Base-by-base conservation (phyloP, 1,140 invertebrate species). In the Bombus vancouverensis region DNA sequence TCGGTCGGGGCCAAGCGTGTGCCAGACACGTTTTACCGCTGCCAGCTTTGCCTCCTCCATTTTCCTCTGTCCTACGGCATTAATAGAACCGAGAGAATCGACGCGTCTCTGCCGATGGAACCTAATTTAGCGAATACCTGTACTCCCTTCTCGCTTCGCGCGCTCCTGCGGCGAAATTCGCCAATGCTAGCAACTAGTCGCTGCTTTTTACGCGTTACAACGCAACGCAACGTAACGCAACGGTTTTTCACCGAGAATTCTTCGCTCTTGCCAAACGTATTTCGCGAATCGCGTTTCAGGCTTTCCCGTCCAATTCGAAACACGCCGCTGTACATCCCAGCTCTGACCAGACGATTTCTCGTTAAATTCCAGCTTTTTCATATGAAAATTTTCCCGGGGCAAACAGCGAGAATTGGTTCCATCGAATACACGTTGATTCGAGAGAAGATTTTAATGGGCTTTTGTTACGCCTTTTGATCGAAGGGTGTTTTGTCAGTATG, bases 1-100 rank as follows among this genome's bases (percentile, higher is more conserved):
- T 15, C 62, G 57, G 57, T 25, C 73, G 85, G 44, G 65, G 81
- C 68, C 62, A 71, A 80, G 84, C 66, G 32, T 39, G 62, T 47
- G 47, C 75, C 42, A 62, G 47, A 44, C 62, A 37, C 68, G 62
- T 83, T 89, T 90, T 66, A 82, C 79, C 74, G 62, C 44, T 53
- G 32, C 22, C 68, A 72, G 42, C 78, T 81, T 80, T 79, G 79
- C 66, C 65, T 66, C 57, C 65, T 74, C 70, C 65, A 66, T 90
- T 87, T 89, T 59, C 47, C 71, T 18, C 62, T 77, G 83, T 53
- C 79, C 70, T 78, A 65, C 34, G 71, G 85, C 82, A 80, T 90
- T 87, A 87, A 89, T 89, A 85, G 89, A 89, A 90, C 74, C 85
- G 78, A 59, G 57, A 87, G 88, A 82, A 89, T 89, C 89, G 85